These are phyloP conservation scores for Megalops cyprinoides DNA, from an alignment of 2,797 vertebrate species.

Conservation along the genomic window DNA sequence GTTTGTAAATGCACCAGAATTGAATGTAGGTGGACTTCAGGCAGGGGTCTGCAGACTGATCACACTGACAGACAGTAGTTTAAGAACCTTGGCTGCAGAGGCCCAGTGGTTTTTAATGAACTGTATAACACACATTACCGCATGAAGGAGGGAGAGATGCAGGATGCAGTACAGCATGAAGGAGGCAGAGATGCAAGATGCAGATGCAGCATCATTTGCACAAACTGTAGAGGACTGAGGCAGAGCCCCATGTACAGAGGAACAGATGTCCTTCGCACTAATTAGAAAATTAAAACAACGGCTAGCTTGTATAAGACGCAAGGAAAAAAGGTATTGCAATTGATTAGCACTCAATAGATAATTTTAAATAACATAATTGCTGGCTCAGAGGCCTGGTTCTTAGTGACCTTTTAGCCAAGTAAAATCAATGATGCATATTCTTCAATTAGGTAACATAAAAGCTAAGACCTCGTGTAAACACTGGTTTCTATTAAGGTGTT, in stretches of 20 bases:
- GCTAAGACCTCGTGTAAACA: conserved; percentile 94
- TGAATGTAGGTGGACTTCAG: background rate
- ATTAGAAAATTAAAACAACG: conserved; percentile 93
- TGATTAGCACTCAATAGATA: conserved; percentile 95
- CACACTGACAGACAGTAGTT: conserved; percentile 4
- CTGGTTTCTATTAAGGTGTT: conserved; percentile 92
- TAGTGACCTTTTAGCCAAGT: conserved; percentile 97
- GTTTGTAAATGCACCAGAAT: too few species aligned
- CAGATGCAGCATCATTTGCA: conserved; percentile 13
- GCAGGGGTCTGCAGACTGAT: background rate
- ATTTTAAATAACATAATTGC: conserved; percentile 99
- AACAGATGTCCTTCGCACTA: conserved; percentile 91
- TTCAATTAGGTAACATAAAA: conserved; percentile 96
- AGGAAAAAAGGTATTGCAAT: conserved; percentile 91
- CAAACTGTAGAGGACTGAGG: conserved; percentile 31
- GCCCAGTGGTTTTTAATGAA: conserved; percentile 4
- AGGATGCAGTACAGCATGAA: conserved; percentile 6
- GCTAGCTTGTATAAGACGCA: conserved; percentile 82
- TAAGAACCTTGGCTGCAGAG: conserved; percentile 1
- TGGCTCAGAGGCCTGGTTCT: conserved; percentile 89
- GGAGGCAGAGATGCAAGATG: background rate
- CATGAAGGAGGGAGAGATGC: background rate
- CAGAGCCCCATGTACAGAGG: conserved; percentile 62
- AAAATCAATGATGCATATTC: conserved; percentile 95
- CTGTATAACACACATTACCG: conserved; percentile 9